Evolutionary conservation across 2,888 invertebrate genomes (phyloP).

Genomic region (Lobophora halterata): DNA sequence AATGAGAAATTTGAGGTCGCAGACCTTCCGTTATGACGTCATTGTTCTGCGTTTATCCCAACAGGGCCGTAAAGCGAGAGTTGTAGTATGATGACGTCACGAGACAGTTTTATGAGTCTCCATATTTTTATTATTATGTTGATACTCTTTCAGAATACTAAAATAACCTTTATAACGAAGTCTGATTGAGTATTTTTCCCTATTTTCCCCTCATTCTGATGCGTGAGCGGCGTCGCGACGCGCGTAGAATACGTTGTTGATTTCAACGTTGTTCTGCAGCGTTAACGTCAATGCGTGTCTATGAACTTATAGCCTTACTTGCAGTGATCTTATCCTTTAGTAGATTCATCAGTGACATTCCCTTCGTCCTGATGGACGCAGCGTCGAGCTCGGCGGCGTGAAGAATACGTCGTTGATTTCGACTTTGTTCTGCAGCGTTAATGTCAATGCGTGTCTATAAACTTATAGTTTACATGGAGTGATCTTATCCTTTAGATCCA

Average conservation of each 20-base stretch:
- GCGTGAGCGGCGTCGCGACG: too few relatives aligned
- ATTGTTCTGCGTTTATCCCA: conserved; percentile 5
- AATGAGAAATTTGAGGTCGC: conserved; percentile 9
- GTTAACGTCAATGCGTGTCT: too few relatives aligned
- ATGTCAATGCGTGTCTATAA: too few relatives aligned
- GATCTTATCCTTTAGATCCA: conserved; percentile 71
- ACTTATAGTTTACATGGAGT: not conserved
- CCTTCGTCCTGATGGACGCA: conserved; percentile 76
- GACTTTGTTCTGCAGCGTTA: conserved; percentile 59
- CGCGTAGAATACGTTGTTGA: too few relatives aligned
- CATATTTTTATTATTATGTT: conserved; percentile 13
- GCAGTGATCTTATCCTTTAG: conserved; percentile 68
- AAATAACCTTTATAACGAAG: not conserved
- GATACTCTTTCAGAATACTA: not conserved
- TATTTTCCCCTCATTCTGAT: too few relatives aligned
- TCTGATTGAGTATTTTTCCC: too few relatives aligned
- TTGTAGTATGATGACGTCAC: conserved; percentile 13
- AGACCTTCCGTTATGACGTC: conserved; percentile 17
- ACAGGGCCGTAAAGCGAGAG: conserved; percentile 2
- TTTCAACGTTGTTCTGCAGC: too few relatives aligned
- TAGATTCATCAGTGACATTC: conserved; percentile 59
- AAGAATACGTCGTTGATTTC: conserved; percentile 71
- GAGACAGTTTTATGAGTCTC: conserved; percentile 11
- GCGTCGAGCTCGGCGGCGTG: conserved; percentile 53
- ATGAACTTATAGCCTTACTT: conserved; percentile 2